Evolutionary conservation across 2,888 invertebrate genomes (phyloP), one percentile per base, ranked within the genome.

Genomic region (Anorthoa munda): DNA sequence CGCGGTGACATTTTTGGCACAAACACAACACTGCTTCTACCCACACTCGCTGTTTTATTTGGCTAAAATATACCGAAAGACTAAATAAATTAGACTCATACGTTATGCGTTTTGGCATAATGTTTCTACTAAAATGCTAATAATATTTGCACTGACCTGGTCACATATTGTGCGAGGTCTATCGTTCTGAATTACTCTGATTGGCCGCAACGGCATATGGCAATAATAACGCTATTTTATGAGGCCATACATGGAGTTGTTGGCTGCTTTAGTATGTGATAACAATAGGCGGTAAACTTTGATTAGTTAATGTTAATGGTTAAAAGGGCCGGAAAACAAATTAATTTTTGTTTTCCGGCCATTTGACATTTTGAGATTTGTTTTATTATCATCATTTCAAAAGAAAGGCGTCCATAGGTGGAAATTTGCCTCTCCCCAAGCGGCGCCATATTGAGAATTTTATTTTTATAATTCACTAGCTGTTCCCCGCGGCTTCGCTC

Each of bases 1-100:
- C 55, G 59, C 48, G 63, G 56, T 68, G 76, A 72, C 55, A 67
- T 72, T 72, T 79, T 84, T 84, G 82, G 84, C 84, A 76, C 71
- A 72, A 72, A 60, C 48, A 56, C 64, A 67, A 59, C 48, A 70
- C 18, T n/a, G 53, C 21, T 46, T 48, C 26, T 23, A 45, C 39
- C 56, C 50, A 56, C 39, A 23, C 65, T 31, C 18, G 56, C 66
- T 72, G 31, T 61, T 71, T 71, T 67, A 39, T 72, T 75, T 72
- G 82, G 69, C 79, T 66, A 79, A 74, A 79, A 70, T 76, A 55
- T 61, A 56, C 53, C 31, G 26, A 67, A 39, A 60, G 45, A 63
- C 60, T 26, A 66, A 66, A 75, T 64, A 67, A 79, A 69, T 70
- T 65, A 70, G 55, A 13, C 11, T 58, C 72, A 67, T 73, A 67